Evolutionary conservation across 2,888 invertebrate species (phyloP), one percentile per base, ranked within the genome.

Genomic region (Tetropium fuscum): DNA sequence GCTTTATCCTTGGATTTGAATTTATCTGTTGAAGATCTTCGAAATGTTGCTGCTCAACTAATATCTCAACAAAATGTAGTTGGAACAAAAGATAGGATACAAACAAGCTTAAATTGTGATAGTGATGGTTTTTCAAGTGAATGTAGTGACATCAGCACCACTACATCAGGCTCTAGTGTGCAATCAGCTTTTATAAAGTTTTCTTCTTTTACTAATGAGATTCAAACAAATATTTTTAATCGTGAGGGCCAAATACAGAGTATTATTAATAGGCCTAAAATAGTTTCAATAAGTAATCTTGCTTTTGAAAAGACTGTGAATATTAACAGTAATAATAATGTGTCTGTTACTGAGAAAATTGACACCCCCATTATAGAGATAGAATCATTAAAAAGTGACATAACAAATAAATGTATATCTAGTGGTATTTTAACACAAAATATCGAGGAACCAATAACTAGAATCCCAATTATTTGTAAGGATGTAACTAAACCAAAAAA

Each of bases 21-120:
- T 71, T 70, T 83, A 40, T 83, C 83, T 11, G 82, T 79, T 22
- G 83, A 83, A 64, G 83, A 83, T 67, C 73, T 84, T 20, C 80
- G 81, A 56, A 80, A 81, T 59, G 81, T 83, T 10, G 83, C 83
- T 11, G 75, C 81, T 16, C 80, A 83, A 51, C 71, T 83, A 53
- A 77, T 84, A 38, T 71, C 78, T 2, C 80, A 82, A 63, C 81
- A 83, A 59, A 76, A 79, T 65, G 36, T 68, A 5, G 38, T 58
- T 30, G 56, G 57, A 16, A 62, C 36, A 45, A 34, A 56, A 11
- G 41, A 45, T 15, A 60, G 58, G 30, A 48, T 63, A 32, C 67
- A 63, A 40, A 59, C 61, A 7, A 66, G 51, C 47, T 61, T 71
- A 3, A 73, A 73, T 67, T 76, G 73, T 58, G 81, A 81, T 64